Evolutionary conservation across 2,113 vertebrate species (phyloP), one percentile per base, ranked within the genome.

Genomic region (Paralichthys olivaceus): DNA sequence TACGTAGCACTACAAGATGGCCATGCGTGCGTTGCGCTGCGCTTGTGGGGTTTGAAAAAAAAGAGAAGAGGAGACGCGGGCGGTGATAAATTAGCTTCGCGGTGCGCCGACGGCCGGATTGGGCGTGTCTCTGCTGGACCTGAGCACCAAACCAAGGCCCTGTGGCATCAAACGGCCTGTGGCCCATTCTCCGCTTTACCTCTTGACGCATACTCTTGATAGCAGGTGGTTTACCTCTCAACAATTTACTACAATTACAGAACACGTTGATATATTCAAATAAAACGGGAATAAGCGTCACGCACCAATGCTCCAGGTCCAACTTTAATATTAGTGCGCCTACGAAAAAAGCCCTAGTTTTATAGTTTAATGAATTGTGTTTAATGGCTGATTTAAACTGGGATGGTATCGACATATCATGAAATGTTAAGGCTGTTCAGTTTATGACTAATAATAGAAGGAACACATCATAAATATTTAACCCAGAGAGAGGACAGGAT

Each of bases 121-220:
- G 93, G 94, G 94, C 92, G 94, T 95, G 94, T 92, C 93, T 90
- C 92, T 75, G 83, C 77, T 84, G 86, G 85, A 88, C 84, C 80
- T 20, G 62, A 91, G 84, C 74, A 77, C 78, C 75, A 59, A 73
- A 81, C 83, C 64, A 49, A 75, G 89, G 87, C 89, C 88, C 83
- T 64, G 60, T 67, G 83, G 85, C 88, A 68, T 87, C 62, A 69
- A 81, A 86, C 77, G 86, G 80, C 86, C 81, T 68, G 20, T 6
- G 5, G 45, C 45, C 45, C 19, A 20, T 40, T 40, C 79, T 65
- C 75, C 26, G 56, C 54, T 76, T 77, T 77, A 32, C 72, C 77
- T 66, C 88, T 84, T 76, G 80, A 90, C 81, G 62, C 54, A 55
- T 45, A 2, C 58, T 45, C 40, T 15, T 67, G 68, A 76, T 71